Base-by-base conservation (phyloP, 2,888 invertebrate species). In the Agonopterix subpropinquella region DNA sequence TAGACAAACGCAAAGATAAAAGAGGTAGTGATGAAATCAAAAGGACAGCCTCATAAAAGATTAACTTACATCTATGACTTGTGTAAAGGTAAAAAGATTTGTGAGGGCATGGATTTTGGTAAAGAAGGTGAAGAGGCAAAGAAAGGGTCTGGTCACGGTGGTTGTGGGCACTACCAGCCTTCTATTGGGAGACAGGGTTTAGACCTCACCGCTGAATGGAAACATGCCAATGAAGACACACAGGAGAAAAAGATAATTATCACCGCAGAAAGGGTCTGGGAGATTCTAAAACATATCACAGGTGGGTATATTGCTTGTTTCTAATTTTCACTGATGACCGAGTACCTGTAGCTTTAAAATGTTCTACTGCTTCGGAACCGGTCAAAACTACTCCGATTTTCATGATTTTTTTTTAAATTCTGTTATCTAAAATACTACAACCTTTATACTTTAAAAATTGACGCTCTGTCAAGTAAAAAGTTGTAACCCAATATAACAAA, bases 111-210 rank as follows among this genome's bases (percentile, higher is more conserved):
- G 95, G 98, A 98, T 69, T 91, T 96, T 50, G 92, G 92, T 1
- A 95, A 95, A 74, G 95, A 95, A 58, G 93, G 92, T 2, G 92
- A 92, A 59, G 91, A 90, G 45, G 83, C 87, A 39, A 84, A 92
- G 78, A 78, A 69, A 58, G 91, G 91, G n/a, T 82, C 89, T 7
- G 91, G 91, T 0, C 98, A 98, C 74, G 98, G 98, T 47, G 99
- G 99, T 67, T 99, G 99, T 85, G 99, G 99, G 63, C 93, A 99
- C 61, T 98, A 97, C 72, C 99, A 99, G 75, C 99, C 99, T 0
- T 96, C 94, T 48, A 95, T 99, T 47, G 90, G 96, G 53, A 89
- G 98, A 51, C 91, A 92, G 39, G 99, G 98, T 0, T 89, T 99
- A 43, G 99, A 99, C 65, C 89, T 99, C 42, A 93, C 95, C 1